Percentiles rank a stretch among this genome's conserved stretches.
Conservation (phyloP, 2,888 invertebrate genomes). For the Muscina levida region DNA sequence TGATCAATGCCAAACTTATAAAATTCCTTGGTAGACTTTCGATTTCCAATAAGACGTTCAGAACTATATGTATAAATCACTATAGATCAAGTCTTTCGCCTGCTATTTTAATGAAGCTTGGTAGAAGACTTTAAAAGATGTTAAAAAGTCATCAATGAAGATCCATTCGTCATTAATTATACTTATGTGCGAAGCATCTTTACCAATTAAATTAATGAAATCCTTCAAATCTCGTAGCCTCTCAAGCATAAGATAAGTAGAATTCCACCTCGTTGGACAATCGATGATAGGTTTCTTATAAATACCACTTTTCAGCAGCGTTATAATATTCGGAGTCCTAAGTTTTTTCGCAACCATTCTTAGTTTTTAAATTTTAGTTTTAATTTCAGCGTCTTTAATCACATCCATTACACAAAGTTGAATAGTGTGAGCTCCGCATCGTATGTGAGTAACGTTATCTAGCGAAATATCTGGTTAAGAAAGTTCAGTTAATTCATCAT, state of each 20-base stretch:
- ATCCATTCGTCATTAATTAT: slow-evolving; percentile 12
- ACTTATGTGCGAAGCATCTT: slow-evolving; percentile 10
- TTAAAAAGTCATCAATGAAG: slow-evolving; percentile 25
- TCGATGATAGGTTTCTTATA: slow-evolving; percentile 28
- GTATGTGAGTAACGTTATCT: too few species aligned
- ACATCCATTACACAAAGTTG: too few species aligned
- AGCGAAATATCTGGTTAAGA: too few species aligned
- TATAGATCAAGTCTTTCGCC: slow-evolving; percentile 40
- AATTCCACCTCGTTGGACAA: slow-evolving; percentile 40
- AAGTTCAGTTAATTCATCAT: too few species aligned
- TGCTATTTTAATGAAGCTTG: slow-evolving; percentile 42
- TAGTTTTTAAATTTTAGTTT: neutral
- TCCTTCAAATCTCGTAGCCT: slow-evolving; percentile 35
- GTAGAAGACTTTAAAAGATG: slow-evolving; percentile 34
- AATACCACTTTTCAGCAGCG: neutral
- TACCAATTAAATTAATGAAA: slow-evolving; percentile 29
- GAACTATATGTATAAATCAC: slow-evolving; percentile 47
- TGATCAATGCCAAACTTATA: slow-evolving; percentile 10
- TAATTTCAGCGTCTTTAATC: too few species aligned
- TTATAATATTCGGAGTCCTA: neutral
- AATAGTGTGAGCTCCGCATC: too few species aligned
- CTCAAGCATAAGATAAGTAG: slow-evolving; percentile 49
- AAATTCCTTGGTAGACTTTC: slow-evolving; percentile 14
- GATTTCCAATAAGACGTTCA: slow-evolving; percentile 23
- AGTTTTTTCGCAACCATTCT: neutral